Evolutionary conservation across 2,113 vertebrate genomes (phyloP), one percentile per base, ranked within the genome.

Genomic region (Lampris megalopsis): DNA sequence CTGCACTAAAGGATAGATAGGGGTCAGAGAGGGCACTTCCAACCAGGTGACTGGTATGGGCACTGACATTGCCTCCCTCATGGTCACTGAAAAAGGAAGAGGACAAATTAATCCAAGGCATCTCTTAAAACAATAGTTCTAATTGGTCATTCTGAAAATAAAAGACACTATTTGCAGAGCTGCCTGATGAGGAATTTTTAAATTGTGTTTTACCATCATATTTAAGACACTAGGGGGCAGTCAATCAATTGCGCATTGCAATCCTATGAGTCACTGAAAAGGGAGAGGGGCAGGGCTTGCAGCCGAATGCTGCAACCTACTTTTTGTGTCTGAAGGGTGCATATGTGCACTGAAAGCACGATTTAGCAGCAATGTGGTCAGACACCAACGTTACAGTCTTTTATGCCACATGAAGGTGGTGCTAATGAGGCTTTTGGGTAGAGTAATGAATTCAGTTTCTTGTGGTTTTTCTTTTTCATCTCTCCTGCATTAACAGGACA

Each of bases 61-160:
- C 97, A n/a, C 97, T 99, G 59, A 98, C 97, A 0, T 98, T 97
- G 9, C 98, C 97, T 50, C 97, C 97, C 85, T 99, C 97, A 4
- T 98, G 97, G 88, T 98, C 97, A 91, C 97, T 99, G 88, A 10
- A 35, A 80, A 7, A 74, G 56, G 43, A 36, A 64, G 80, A 35
- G 3, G 36, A 42, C 1, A 62, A 54, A 10, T 57, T 36, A 53
- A 53, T 3, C 40, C 57, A 2, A 60, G 61, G 40, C 4, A 45
- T 5, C 43, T 7, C 13, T 24, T 24, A 37, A 38, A 10, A 54
- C 3, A 3, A 52, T 4, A 24, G 13, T 8, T 45, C n/a, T 38
- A 0, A 57, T 54, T 3, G 11, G 11, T 3, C 1, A 57, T 50
- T 24, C 6, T 37, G 1, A 64, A 53, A 64, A 43, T 3, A 64